These are phyloP conservation scores for Trichoplusia ni DNA, from an alignment of 1,140 invertebrate genomes.

Conservation along the genomic window DNA sequence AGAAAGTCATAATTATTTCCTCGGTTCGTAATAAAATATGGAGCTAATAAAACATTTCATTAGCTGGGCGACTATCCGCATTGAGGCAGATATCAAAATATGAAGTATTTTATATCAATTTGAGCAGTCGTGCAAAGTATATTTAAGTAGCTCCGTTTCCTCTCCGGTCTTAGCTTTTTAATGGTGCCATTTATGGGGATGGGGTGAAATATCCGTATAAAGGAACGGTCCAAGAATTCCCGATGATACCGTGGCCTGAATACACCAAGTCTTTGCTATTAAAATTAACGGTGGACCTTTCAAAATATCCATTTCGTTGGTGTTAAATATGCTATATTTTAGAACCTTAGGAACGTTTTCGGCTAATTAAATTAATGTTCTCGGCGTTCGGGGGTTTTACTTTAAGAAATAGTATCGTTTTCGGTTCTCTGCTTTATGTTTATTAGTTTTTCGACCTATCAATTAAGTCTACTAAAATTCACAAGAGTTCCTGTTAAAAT, in stretches of 20 bases:
- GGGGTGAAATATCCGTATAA: slow-evolving; percentile 58
- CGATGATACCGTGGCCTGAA: slow-evolving; percentile 60
- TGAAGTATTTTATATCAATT: slow-evolving; percentile 78
- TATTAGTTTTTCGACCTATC: too few relatives aligned
- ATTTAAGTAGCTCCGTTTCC: slow-evolving; percentile 67
- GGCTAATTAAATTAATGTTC: slow-evolving; percentile 11
- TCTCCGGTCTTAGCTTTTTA: slow-evolving; percentile 68
- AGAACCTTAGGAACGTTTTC: not conserved
- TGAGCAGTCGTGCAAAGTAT: slow-evolving; percentile 75
- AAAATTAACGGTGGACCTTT: slow-evolving; percentile 26
- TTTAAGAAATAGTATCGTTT: too few relatives aligned
- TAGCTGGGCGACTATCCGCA: not conserved
- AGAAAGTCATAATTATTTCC: not conserved
- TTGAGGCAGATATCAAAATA: slow-evolving; percentile 56
- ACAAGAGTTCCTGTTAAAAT: too few relatives aligned
- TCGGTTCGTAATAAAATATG: slow-evolving; percentile 9
- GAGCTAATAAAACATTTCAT: slow-evolving; percentile 28
- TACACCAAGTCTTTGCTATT: slow-evolving; percentile 29
- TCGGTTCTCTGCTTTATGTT: too few relatives aligned
- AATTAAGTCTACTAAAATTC: too few relatives aligned
- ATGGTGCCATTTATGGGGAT: slow-evolving; percentile 68
- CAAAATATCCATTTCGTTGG: slow-evolving; percentile 3
- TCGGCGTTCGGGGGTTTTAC: slow-evolving; percentile 4
- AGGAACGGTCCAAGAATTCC: slow-evolving; percentile 60
- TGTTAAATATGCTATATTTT: slow-evolving; percentile 26